Conservation (phyloP, 2,113 vertebrate species). For the Typhlomys cinereus region DNA sequence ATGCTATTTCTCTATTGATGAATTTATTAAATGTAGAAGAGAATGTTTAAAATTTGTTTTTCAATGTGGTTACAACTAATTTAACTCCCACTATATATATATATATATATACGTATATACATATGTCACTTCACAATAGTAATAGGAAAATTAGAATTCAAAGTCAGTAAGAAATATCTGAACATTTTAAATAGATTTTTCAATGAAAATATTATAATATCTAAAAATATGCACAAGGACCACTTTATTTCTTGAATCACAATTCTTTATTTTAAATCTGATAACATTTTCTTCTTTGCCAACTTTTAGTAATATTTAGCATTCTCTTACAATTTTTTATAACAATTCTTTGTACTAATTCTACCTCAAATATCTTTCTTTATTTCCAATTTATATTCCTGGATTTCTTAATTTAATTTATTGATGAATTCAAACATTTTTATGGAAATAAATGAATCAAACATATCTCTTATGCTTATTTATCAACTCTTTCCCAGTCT, state of each 20-base stretch:
- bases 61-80: background rate
- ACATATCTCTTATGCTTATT: background rate
- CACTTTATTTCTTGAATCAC: background rate
- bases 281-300: background rate
- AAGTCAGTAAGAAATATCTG: background rate
- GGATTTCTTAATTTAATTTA: background rate
- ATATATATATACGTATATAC: no score
- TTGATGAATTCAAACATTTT: background rate
- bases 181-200: background rate
- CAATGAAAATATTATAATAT: background rate
- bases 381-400: background rate
- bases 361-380: background rate
- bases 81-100: background rate
- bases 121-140: background rate
- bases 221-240: background rate
- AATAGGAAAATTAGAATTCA: background rate
- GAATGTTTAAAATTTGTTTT: background rate
- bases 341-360: background rate
- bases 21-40: background rate
- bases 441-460: background rate
- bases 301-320: background rate
- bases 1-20: no score
- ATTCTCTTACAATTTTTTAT: background rate
- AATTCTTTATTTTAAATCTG: background rate
- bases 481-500: background rate